Base-by-base conservation (phyloP, 2,888 invertebrate genomes). In the Harmothoe impar region DNA sequence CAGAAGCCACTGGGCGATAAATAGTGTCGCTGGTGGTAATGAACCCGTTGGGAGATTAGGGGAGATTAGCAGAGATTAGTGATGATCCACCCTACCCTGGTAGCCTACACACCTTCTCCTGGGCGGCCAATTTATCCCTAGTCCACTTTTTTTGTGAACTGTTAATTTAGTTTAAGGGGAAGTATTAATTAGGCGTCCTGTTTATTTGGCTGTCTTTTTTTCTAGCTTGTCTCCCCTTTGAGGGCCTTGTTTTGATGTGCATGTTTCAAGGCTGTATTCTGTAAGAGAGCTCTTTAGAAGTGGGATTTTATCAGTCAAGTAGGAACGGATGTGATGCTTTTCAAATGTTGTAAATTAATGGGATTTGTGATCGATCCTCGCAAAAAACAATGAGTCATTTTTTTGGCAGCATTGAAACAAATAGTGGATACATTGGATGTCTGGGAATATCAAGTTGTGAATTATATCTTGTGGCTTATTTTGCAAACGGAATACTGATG, bases 21-120 rank as follows among this genome's bases (percentile, higher is more conserved):
- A 86, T 52, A 86, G 33, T 54, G 31, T 20, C 52, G 54, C 29
- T 86, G 29, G 25, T 0, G 25, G 25, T 86, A 86, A 86, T 86
- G 86, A 86, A 86, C 25, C 56, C 52, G 0, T 31, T 31, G 54
- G 86, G 86, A 33, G 86, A 86, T 86, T 86, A 86, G 54, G n/a
- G 54, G 12, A 33, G 52, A 54, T 86, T 86, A 54, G 54, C 23
- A 54, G n/a, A 29, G 56, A 86, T 86, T 86, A 86, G 54, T 31
- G 54, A 54, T 86, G 86, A 54, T 86, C 54, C 29, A 33, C 23
- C 7, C 72, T 7, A 43, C 72, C 29, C 72, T 29, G 25, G 29
- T 25, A 29, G 72, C 0, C 72, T 72, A 72, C 72, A 72, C 25
- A 29, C 29, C 72, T 29, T 17, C 72, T 72, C 72, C 72, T 29